Evolutionary conservation across 1,140 invertebrate genomes (phyloP), one percentile per base, ranked within the genome.

Genomic region (Trachelipus rathkii): DNA sequence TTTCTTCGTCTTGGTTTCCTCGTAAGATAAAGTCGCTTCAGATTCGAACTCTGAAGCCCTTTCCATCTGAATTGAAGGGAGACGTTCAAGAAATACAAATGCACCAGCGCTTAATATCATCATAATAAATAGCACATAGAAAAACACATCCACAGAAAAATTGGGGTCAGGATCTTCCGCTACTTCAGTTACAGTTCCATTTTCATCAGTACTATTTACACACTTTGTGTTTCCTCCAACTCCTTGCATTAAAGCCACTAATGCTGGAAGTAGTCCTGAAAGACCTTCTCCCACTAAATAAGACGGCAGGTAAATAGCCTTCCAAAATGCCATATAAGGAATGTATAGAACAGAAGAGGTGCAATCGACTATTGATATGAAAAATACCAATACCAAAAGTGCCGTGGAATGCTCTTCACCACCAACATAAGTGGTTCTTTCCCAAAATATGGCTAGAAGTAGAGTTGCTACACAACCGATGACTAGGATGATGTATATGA

Each of bases 311-410:
- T 91, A 96, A 21, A 91, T 88, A 80, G 90, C 84, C 81, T 91
- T 89, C 80, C 93, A 96, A 71, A 90, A 87, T 44, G 92, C 89
- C 90, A 97, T 92, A 84, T 93, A 97, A 0, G 95, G 95, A 82
- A 96, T 90, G 83, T 95, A 98, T 0, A 89, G 86, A 24, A 97
- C 95, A 0, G 95, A 95, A 79, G 94, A 95, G 0, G 94, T 96
- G 83, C 95, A 95, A 76, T 95, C 95, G 15, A 96, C 94, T 0
- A 95, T 84, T 0, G 94, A 91, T 46, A 94, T 88, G 74, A 91
- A 89, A 82, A 96, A 94, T 69, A 92, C 91, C 0, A 97, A 82
- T 15, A 88, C 82, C 0, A 96, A 87, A 0, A 97, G 87, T 0
- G 90, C 88, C 0, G 92, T 86, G 13, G 93, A 95, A 79, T 90